Evolutionary conservation across 2,113 vertebrate genomes (phyloP).

Genomic region (Thunnus maccoyii): DNA sequence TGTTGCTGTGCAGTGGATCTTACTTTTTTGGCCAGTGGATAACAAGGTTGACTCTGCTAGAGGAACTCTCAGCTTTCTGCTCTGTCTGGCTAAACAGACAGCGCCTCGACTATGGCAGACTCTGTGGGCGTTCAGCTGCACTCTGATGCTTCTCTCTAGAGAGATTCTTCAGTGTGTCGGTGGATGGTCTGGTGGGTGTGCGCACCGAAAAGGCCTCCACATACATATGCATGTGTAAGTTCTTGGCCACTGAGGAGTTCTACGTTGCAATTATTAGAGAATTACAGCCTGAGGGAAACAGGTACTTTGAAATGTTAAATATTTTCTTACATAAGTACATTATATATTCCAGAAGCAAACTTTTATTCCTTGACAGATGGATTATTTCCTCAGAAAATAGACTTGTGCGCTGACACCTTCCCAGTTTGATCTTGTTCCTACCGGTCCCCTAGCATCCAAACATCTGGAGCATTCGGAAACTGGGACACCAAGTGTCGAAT

Average conservation of each 20-base stretch:
- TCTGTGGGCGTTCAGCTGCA: conserved; percentile 69
- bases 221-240: conserved; percentile 64
- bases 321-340: conserved; percentile 53
- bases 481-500: conserved; percentile 61
- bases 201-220: conserved; percentile 24
- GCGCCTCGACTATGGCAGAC: conserved; percentile 51
- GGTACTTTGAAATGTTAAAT: conserved; percentile 66
- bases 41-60: conserved; percentile 69
- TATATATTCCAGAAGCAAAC: conserved; percentile 50
- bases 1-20: conserved; percentile 59
- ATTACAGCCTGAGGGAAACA: conserved; percentile 42
- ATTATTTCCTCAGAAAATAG: conserved; percentile 61
- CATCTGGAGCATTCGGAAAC: conserved; percentile 73
- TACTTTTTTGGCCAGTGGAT: conserved; percentile 60
- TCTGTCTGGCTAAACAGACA: conserved; percentile 64
- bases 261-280: conserved; percentile 49
- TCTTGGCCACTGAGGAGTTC: conserved; percentile 39
- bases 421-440: conserved; percentile 67
- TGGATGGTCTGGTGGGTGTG: conserved; percentile 67
- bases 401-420: conserved; percentile 41
- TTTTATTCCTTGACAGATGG: conserved; percentile 69
- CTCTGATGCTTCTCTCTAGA: conserved; percentile 58
- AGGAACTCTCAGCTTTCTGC: conserved; percentile 62
- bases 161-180: conserved; percentile 47
- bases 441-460: conserved; percentile 59